Conservation (phyloP, 2,888 invertebrate species). For the Platycheirus rosarum region DNA sequence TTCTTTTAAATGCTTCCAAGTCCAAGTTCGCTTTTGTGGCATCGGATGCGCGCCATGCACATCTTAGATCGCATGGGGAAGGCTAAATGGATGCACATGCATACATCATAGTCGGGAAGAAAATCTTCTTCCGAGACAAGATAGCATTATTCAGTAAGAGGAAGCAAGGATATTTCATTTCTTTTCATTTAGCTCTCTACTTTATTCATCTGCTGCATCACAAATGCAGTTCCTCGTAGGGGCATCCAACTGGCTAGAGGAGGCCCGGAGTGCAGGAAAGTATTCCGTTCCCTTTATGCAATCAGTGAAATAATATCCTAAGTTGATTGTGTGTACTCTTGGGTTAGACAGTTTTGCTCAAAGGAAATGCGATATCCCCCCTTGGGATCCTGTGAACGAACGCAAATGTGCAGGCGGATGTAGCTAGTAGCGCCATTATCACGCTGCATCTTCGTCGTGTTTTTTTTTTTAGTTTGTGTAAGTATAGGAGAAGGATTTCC, state of each 20-base stretch:
- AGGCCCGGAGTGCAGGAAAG: conserved; percentile 29
- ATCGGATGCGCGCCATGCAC: conserved; percentile 40
- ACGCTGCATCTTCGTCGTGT: conserved; percentile 43
- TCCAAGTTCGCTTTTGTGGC: conserved; percentile 52
- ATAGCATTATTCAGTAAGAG: not conserved
- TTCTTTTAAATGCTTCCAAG: conserved; percentile 52
- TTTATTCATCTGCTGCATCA: conserved; percentile 59
- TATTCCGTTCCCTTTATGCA: conserved; percentile 71
- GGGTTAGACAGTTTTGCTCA: conserved; percentile 72
- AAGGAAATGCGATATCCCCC: conserved; percentile 68
- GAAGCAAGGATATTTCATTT: conserved; percentile 65
- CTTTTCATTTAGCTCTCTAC: conserved; percentile 69
- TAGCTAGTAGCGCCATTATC: conserved; percentile 51
- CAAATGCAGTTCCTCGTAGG: conserved; percentile 13
- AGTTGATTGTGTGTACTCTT: conserved; percentile 73
- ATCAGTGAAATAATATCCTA: conserved; percentile 74
- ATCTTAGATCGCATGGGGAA: conserved; percentile 47
- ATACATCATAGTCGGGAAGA: conserved; percentile 59
- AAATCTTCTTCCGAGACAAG: conserved; percentile 53
- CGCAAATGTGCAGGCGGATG: conserved; percentile 61
- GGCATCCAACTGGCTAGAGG: not conserved
- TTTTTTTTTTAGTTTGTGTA: conserved; percentile 50
- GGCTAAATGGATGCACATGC: conserved; percentile 60
- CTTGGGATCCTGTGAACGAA: conserved; percentile 41
- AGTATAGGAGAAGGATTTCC: conserved; percentile 42